phyloP scores from a whole-genome alignment of 2,113 vertebrate genomes.

The Scalopus aquaticus region DNA sequence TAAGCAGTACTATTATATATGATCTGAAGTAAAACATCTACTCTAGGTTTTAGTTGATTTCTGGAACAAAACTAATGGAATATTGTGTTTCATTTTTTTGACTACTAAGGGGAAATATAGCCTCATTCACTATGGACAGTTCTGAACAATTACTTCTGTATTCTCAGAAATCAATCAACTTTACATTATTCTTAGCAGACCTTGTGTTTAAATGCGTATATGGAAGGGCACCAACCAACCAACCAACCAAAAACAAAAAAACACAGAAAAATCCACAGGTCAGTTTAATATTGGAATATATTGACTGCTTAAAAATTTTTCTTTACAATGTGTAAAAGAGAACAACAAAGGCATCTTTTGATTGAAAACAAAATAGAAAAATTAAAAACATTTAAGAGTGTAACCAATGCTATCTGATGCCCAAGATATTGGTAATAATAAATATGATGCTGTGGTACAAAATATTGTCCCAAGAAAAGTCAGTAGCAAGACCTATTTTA shows the following conservation, averaged over 20 bases:
- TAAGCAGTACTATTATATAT: too few species aligned
- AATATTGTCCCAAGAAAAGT: background rate
- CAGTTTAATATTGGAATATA: background rate
- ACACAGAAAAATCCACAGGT: background rate
- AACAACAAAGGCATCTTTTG: background rate
- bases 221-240: too few species aligned
- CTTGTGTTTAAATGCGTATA: background rate
- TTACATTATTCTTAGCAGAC: background rate
- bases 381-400: background rate
- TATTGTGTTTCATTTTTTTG: background rate
- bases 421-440: background rate
- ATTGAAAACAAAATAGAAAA: background rate
- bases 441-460: background rate
- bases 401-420: background rate
- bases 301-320: background rate
- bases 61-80: background rate
- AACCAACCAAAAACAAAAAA: background rate
- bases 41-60: background rate
- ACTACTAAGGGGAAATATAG: background rate
- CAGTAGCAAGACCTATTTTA: background rate
- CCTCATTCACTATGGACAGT: background rate
- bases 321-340: background rate
- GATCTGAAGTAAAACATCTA: background rate
- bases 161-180: background rate
- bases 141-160: background rate